These are phyloP conservation scores for Decapterus maruadsi DNA, from an alignment of 2,797 vertebrate genomes.

Conservation along the genomic window DNA sequence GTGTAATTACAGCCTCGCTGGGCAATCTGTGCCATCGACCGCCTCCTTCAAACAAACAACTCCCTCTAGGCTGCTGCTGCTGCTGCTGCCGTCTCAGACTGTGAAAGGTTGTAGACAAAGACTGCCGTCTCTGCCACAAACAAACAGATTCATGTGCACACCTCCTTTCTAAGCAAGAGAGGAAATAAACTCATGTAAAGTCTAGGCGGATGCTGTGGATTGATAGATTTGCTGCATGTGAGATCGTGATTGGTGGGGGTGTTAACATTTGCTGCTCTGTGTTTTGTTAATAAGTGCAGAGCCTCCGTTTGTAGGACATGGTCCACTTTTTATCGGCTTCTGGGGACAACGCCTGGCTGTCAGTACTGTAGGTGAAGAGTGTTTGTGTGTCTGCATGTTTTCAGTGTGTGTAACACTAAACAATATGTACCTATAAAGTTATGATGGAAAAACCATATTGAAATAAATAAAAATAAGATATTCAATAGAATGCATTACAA, in stretches of 20 bases:
- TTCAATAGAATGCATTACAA: not conserved
- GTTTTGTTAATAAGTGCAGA: conserved; percentile 21
- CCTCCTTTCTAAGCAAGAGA: conserved; percentile 11
- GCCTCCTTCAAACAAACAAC: conserved; percentile 74
- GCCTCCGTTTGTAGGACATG: not conserved
- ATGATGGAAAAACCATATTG: not conserved
- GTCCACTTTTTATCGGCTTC: conserved; percentile 6
- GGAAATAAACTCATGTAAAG: conserved; percentile 20
- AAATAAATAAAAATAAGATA: not conserved
- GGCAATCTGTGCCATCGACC: conserved; percentile 79
- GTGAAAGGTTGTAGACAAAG: conserved; percentile 56
- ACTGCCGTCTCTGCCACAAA: conserved; percentile 32
- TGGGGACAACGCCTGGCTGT: not conserved
- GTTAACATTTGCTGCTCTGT: not conserved
- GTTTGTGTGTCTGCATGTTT: not conserved
- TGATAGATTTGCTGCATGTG: not conserved
- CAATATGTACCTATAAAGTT: not conserved
- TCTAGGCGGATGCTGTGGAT: not conserved
- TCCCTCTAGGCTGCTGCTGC: conserved; percentile 59
- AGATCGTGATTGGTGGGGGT: conserved; percentile 12
- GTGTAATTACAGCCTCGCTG: conserved; percentile 86
- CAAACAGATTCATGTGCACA: conserved; percentile 30
- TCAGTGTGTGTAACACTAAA: not conserved
- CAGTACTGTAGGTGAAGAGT: not conserved
- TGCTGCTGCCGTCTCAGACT: conserved; percentile 41